Percentiles rank a stretch among this genome's conserved stretches.
Evolutionary conservation across 1,140 invertebrate species (phyloP).

Genomic region (Drosophila ananassae): DNA sequence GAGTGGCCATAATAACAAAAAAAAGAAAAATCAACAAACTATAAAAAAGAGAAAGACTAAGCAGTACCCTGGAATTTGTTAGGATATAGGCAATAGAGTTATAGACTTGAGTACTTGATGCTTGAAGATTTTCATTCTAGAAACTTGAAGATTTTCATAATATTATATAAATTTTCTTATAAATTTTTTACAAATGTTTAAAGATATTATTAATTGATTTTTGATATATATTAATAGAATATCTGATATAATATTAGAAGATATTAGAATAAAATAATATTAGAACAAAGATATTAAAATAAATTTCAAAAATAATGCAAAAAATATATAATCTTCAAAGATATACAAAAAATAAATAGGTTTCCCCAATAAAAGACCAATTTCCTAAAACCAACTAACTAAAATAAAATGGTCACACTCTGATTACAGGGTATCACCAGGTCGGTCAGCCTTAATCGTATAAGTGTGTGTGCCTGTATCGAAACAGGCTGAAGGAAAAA

Average conservation of each 20-base stretch:
- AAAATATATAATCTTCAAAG: no score
- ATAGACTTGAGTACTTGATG: no score
- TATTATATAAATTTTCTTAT: no score
- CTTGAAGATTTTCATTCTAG: no score
- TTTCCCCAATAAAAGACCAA: background rate
- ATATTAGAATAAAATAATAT: no score
- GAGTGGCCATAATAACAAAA: conserved; percentile 62
- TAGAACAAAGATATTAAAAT: no score
- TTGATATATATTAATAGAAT: no score
- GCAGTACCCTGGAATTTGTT: background rate
- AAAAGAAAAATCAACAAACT: conserved; percentile 30
- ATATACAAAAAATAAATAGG: background rate
- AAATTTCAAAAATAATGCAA: no score
- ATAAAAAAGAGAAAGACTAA: background rate
- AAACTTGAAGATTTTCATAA: no score
- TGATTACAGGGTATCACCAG: conserved; percentile 39
- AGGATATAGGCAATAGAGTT: background rate
- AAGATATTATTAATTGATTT: no score
- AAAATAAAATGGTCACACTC: background rate
- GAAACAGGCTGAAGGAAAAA: conserved; percentile 46
- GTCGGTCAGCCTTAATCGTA: conserved; percentile 15
- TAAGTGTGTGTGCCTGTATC: conserved; percentile 26
- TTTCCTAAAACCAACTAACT: background rate
- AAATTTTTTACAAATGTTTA: no score
- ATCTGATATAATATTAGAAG: no score